Percentiles rank a stretch among this genome's conserved stretches.
Evolutionary conservation across 2,797 vertebrate genomes (phyloP).

Genomic region (Danio albolineatus): DNA sequence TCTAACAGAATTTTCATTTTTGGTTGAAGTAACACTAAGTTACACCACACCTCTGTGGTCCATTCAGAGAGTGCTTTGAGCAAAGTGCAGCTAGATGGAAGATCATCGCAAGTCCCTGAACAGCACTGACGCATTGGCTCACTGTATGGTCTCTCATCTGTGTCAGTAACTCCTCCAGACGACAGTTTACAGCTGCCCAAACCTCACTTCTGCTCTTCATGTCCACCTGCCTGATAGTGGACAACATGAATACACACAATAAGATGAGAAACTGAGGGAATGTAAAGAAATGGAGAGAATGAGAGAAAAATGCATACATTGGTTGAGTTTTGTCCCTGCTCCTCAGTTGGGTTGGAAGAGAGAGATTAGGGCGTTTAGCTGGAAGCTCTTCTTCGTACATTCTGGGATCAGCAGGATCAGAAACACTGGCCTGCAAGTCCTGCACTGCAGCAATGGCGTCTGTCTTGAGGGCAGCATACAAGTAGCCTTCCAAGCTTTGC

Average conservation of each 20-base stretch:
- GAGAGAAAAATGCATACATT: slow-evolving; percentile 69
- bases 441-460: slow-evolving; percentile 76
- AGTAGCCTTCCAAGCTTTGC: slow-evolving; percentile 87
- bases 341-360: slow-evolving; percentile 65
- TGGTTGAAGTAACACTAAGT: no score
- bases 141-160: slow-evolving; percentile 67
- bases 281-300: background rate
- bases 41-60: slow-evolving; percentile 67
- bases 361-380: slow-evolving; percentile 83
- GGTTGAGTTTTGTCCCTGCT: slow-evolving; percentile 65
- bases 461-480: slow-evolving; percentile 82
- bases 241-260: background rate
- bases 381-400: slow-evolving; percentile 78
- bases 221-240: slow-evolving; percentile 71
- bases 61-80: slow-evolving; percentile 68
- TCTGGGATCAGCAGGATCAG: slow-evolving; percentile 65
- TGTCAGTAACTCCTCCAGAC: slow-evolving; percentile 80
- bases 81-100: slow-evolving; percentile 85
- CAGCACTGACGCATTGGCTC: slow-evolving; percentile 64
- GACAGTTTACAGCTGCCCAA: slow-evolving; percentile 81
- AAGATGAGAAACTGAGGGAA: background rate
- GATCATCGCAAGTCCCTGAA: slow-evolving; percentile 83
- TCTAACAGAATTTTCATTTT: no score
- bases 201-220: slow-evolving; percentile 81
- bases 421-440: slow-evolving; percentile 67